A percentile compares a stretch with the other conserved stretches of the same genome.
phyloP scores from a whole-genome alignment of 2,888 invertebrate species.

The Catocala sponsa region DNA sequence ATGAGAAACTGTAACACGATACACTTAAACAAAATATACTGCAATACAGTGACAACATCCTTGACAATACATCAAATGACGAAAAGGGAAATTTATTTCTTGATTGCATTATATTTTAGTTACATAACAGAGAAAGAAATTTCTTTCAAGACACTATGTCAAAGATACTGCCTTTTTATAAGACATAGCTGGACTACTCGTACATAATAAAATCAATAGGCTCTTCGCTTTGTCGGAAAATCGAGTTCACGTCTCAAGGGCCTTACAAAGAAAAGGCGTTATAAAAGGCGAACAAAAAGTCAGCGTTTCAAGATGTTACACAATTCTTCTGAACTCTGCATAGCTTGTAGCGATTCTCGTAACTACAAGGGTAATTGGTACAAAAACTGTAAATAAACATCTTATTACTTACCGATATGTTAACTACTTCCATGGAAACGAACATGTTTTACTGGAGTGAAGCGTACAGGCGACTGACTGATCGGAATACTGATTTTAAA shows the following conservation, averaged over 20 bases:
- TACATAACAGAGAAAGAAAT: too few species aligned
- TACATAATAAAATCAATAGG: constrained; percentile 25
- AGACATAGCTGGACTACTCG: constrained; percentile 6
- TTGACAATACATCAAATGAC: not conserved
- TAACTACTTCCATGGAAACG: constrained; percentile 33
- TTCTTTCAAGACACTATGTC: not conserved
- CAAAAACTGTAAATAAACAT: constrained; percentile 39
- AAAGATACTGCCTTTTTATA: not conserved
- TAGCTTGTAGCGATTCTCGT: constrained; percentile 16
- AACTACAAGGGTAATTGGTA: constrained; percentile 16
- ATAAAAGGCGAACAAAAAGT: constrained; percentile 17
- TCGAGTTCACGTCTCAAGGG: constrained; percentile 13
- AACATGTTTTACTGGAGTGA: constrained; percentile 20
- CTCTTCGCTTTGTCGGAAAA: constrained; percentile 22
- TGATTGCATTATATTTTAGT: too few species aligned
- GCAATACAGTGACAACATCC: not conserved
- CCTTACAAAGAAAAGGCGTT: constrained; percentile 12
- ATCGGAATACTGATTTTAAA: constrained; percentile 26
- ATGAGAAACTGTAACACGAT: constrained; percentile 13
- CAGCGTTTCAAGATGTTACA: constrained; percentile 16
- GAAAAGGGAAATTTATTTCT: not conserved
- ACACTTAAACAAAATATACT: not conserved
- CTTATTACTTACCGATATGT: constrained; percentile 34
- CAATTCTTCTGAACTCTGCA: constrained; percentile 16
- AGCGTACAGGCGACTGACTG: constrained; percentile 22